Base-by-base conservation (phyloP, 2,113 vertebrate species). In the Crotalus tigris region DNA sequence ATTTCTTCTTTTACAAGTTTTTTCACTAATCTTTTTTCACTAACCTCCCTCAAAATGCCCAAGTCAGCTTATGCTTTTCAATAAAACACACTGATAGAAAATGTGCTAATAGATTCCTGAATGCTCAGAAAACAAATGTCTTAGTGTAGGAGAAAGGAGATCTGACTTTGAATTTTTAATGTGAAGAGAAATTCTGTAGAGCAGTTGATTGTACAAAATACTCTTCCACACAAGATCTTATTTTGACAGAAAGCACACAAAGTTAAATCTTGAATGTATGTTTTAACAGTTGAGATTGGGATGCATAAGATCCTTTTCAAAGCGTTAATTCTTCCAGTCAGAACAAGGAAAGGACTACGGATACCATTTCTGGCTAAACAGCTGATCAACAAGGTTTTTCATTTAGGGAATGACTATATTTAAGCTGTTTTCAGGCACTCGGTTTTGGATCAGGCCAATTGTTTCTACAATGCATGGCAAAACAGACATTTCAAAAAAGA, bases 401-500 rank as follows among this genome's bases (percentile, higher is more conserved):
- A 81, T 69, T 88, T 55, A 88, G 8, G 24, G 46, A 91, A 91
- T n/a, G 57, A 46, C 29, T 81, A 10, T 23, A 61, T 61, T 46
- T 75, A 8, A 53, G 12, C n/a, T 44, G n/a, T 39, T 17, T 19
- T 55, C 46, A 49, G 9, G 13, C 23, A 58, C 23, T 61, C 49
- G 33, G 21, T 53, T 81, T n/a, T n/a, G 6, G 4, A 89, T 88
- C 49, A 23, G 49, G n/a, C 3, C 58, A 69, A 53, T 7, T 29
- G 4, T 91, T 21, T 51, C 9, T 46, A 21, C 39, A 91, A 39
- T 19, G 8, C 39, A 3, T 19, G 33, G 46, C 1, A 0, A 87
- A 91, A 0, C 0, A 89, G 85, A 3, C 0, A 53, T 95, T 92
- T 90, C 85, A 93, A 49, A 81, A 61, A 93, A 75, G 96, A 96